Conservation (phyloP, 2,113 vertebrate species). For the Theristicus caerulescens region DNA sequence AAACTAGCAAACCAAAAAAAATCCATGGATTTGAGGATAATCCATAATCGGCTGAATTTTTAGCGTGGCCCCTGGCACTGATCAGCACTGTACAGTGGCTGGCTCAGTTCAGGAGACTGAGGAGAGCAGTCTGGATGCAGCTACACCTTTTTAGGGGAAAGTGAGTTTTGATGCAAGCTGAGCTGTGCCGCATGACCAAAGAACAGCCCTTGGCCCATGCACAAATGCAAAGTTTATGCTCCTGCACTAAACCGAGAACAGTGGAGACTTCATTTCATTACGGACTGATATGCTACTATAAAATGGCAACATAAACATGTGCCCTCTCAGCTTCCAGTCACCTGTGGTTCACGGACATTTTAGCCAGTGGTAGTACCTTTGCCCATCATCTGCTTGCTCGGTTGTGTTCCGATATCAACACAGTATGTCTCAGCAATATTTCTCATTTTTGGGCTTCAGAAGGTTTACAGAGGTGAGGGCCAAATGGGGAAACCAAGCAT, state of each 20-base stretch:
- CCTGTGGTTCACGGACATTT: not conserved
- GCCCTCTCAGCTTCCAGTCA: not conserved
- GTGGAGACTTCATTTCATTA: not conserved
- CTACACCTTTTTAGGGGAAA: not conserved
- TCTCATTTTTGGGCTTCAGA: not conserved
- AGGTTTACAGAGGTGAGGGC: not conserved
- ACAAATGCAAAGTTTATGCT: not conserved
- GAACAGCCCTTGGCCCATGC: not conserved
- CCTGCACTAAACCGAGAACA: not conserved
- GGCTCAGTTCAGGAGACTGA: not conserved
- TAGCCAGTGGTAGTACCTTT: not conserved
- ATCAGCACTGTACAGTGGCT: accelerated
- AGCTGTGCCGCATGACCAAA: accelerated
- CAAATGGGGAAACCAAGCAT: not conserved
- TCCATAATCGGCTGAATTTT: not conserved
- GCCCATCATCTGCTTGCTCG: not conserved
- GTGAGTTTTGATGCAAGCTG: not conserved
- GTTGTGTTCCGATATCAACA: not conserved
- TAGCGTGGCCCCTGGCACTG: not conserved
- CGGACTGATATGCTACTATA: not conserved
- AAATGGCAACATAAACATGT: not conserved
- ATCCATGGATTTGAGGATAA: not conserved
- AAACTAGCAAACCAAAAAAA: not conserved
- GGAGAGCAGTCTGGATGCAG: not conserved
- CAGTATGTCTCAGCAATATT: not conserved